phyloP scores from a whole-genome alignment of 2,113 vertebrate species.

The Xerus inauris region DNA sequence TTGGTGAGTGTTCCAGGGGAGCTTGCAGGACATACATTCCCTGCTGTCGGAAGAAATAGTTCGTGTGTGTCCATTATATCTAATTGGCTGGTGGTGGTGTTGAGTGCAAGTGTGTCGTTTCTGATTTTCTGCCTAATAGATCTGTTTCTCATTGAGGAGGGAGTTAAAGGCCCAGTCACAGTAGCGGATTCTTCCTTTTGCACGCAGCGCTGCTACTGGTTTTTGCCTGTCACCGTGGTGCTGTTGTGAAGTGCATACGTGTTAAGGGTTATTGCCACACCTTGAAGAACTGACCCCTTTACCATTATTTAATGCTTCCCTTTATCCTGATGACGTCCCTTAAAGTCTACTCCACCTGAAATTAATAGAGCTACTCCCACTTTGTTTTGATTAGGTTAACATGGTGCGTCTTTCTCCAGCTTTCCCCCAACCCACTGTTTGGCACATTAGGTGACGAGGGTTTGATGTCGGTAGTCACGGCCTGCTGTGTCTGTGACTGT shows the following conservation, averaged over 20 bases:
- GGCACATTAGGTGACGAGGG: not conserved
- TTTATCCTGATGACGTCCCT: not conserved
- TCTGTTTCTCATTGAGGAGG: not conserved
- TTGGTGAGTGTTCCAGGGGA: not conserved
- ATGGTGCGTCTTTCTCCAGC: not conserved
- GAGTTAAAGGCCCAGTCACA: not conserved
- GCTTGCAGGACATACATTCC: not conserved
- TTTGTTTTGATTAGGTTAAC: not conserved
- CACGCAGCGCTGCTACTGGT: too few species aligned
- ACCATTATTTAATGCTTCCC: not conserved
- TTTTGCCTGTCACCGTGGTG: not conserved
- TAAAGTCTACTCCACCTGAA: not conserved
- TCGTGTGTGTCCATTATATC: not conserved
- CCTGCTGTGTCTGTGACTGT: not conserved
- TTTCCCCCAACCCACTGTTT: not conserved
- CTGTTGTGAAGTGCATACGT: not conserved
- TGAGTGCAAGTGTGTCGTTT: not conserved
- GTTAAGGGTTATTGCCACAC: not conserved
- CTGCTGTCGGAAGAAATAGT: not conserved
- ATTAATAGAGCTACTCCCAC: not conserved
- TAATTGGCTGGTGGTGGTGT: not conserved
- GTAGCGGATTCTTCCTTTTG: not conserved
- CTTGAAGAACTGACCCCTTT: not conserved
- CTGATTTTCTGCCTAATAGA: not conserved
- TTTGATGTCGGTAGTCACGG: not conserved